A percentile compares a stretch with the other conserved stretches of the same genome.
These are phyloP conservation scores for Drosophila nasuta DNA, from an alignment of 1,140 invertebrate genomes.

Conservation along the genomic window DNA sequence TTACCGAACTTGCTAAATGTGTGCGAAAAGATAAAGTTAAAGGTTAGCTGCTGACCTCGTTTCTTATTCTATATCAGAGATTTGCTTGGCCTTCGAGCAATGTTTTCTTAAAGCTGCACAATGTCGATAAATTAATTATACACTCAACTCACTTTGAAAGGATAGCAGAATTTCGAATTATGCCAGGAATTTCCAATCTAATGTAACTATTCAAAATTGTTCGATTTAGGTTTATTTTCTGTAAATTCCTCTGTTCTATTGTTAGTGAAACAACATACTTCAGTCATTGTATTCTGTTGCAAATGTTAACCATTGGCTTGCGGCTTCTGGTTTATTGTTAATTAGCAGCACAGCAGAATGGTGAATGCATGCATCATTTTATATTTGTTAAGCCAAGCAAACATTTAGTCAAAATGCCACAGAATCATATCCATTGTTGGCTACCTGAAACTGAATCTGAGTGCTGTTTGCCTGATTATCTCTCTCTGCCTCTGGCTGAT, in stretches of 20 bases:
- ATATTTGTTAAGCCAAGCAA: conserved; percentile 6
- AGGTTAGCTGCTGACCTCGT: neutral
- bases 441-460: neutral
- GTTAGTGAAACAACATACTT: neutral
- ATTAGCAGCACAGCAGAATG: conserved; percentile 3
- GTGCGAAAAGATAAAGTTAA: conserved; percentile 4
- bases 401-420: conserved; percentile 11
- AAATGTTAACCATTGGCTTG: neutral
- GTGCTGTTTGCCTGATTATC: conserved; percentile 7
- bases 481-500: neutral
- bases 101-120: neutral
- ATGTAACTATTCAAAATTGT: conserved; percentile 12
- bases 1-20: neutral
- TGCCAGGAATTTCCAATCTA: conserved; percentile 9
- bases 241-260: neutral
- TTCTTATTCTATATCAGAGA: neutral
- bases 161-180: no score
- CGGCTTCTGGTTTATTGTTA: conserved; percentile 16
- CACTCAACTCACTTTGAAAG: no score
- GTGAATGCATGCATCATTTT: conserved; percentile 10
- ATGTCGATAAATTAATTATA: neutral
- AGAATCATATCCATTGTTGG: conserved; percentile 11
- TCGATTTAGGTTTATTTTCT: neutral
- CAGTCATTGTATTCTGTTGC: neutral
- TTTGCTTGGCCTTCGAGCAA: neutral